These are phyloP conservation scores for Sicus ferrugineus DNA, from an alignment of 2,888 invertebrate genomes.

Conservation along the genomic window DNA sequence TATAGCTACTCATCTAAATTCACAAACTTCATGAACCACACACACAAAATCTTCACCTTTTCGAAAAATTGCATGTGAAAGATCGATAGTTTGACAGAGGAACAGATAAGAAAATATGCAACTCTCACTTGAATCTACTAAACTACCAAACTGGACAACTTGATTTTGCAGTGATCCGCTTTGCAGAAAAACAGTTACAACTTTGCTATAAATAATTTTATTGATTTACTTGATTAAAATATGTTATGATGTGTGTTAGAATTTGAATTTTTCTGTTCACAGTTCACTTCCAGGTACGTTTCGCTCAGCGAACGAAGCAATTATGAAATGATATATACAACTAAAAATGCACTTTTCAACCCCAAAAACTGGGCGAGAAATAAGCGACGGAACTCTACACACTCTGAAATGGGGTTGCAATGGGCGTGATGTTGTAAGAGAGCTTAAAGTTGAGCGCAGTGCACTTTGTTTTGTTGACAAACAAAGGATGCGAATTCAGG, in stretches of 20 bases:
- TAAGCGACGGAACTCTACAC: slow-evolving; percentile 12
- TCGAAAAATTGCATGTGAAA: slow-evolving; percentile 32
- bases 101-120: neutral
- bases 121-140: neutral
- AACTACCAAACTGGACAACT: too few relatives aligned
- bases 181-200: neutral
- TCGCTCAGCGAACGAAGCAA: slow-evolving; percentile 44
- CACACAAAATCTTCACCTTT: slow-evolving; percentile 17
- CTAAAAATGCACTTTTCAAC: slow-evolving; percentile 55
- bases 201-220: neutral
- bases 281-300: slow-evolving; percentile 26
- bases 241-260: slow-evolving; percentile 9
- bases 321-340: slow-evolving; percentile 55
- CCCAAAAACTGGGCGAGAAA: slow-evolving; percentile 31
- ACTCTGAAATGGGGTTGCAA: slow-evolving; percentile 16
- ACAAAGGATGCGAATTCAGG: slow-evolving; percentile 3
- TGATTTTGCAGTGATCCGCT: too few relatives aligned
- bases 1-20: neutral
- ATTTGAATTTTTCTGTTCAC: slow-evolving; percentile 11
- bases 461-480: neutral
- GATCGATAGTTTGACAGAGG: slow-evolving; percentile 35
- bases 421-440: neutral
- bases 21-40: neutral
- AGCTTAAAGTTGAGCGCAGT: neutral
- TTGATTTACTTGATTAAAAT: neutral